These are phyloP conservation scores for Tuberolachnus salignus DNA, from an alignment of 2,888 invertebrate genomes.

Conservation along the genomic window DNA sequence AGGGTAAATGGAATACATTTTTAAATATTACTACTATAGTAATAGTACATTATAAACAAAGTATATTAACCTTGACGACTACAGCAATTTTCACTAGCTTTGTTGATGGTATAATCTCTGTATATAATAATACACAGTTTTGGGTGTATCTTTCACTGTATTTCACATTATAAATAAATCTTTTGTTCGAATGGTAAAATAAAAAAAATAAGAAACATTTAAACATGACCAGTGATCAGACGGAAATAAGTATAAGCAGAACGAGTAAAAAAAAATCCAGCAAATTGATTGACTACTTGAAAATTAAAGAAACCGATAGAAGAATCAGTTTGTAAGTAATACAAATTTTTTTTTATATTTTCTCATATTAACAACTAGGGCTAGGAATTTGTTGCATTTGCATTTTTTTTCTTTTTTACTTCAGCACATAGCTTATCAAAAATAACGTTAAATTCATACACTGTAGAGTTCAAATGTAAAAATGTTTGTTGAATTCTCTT, in stretches of 20 bases:
- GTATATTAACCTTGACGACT: slow-evolving; percentile 30
- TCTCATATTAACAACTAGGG: no score
- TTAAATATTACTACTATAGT: no score
- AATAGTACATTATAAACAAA: neutral
- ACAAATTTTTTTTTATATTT: no score
- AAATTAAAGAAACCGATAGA: neutral
- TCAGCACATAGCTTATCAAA: no score
- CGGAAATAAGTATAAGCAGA: no score
- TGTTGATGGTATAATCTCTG: neutral
- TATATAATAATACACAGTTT: neutral
- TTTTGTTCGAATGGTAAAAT: neutral
- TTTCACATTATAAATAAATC: no score
- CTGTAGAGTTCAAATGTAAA: no score
- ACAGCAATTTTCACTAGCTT: neutral
- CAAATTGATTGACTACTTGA: neutral
- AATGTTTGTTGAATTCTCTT: no score
- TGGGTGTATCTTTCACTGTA: neutral
- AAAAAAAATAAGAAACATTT: neutral
- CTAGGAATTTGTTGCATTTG: no score
- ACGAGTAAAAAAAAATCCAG: neutral
- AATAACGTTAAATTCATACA: no score
- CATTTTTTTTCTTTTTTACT: no score
- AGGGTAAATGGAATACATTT: no score
- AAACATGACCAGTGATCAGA: neutral
- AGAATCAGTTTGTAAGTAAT: slow-evolving; percentile 29